Percentiles rank a stretch among this genome's conserved stretches.
Conservation (phyloP, 2,888 invertebrate species). For the Cerastoderma edule region DNA sequence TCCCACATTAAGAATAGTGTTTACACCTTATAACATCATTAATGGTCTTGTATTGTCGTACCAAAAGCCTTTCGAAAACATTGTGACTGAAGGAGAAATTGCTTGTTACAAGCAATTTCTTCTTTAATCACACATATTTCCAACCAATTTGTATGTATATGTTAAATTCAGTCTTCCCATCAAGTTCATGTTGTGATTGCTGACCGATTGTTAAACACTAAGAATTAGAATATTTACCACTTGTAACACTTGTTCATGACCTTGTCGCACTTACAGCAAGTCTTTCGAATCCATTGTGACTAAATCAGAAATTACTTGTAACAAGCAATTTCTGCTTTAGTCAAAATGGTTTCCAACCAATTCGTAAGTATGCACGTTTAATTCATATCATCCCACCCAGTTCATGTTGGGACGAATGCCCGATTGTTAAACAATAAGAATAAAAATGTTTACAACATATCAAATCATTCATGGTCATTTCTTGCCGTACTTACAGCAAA, state of each 20-base stretch:
- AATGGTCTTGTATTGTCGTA: no score
- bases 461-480: neutral
- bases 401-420: neutral
- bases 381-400: neutral
- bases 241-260: neutral
- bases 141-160: neutral
- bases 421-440: neutral
- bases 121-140: neutral
- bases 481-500: neutral
- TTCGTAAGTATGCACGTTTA: neutral
- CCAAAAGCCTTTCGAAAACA: neutral
- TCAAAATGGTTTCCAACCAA: neutral
- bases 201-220: neutral
- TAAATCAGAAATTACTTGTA: neutral
- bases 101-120: neutral
- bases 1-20: no score
- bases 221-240: neutral
- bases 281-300: conserved; percentile 2
- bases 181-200: neutral
- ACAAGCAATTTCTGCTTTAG: conserved; percentile 1
- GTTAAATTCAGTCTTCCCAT: neutral
- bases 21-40: no score
- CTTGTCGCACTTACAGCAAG: neutral
- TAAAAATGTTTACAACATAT: neutral
- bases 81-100: neutral